A percentile compares a stretch with the other conserved stretches of the same genome.
Conservation (phyloP, 2,888 invertebrate genomes). For the Chloroclysta siterata region DNA sequence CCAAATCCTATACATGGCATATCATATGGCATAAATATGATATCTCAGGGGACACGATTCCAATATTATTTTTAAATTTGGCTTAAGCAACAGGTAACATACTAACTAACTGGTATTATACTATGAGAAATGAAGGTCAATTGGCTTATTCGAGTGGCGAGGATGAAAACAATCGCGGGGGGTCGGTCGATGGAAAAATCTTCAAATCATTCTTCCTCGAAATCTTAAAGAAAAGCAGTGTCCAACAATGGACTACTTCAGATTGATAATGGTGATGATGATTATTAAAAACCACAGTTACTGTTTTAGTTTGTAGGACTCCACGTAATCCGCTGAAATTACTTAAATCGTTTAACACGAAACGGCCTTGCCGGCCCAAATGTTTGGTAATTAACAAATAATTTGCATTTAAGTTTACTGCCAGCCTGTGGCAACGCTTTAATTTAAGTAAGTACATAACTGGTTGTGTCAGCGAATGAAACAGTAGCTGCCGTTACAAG, state of each 20-base stretch:
- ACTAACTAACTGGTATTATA: too few relatives aligned
- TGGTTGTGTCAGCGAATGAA: neutral
- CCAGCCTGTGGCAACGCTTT: constrained; percentile 10
- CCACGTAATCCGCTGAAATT: constrained; percentile 13
- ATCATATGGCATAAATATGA: too few relatives aligned
- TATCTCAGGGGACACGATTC: too few relatives aligned
- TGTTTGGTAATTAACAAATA: constrained; percentile 44
- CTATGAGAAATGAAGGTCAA: too few relatives aligned
- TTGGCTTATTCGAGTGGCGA: too few relatives aligned
- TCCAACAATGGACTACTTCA: neutral
- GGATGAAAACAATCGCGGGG: too few relatives aligned
- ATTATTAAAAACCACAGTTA: neutral
- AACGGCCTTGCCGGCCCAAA: constrained; percentile 32
- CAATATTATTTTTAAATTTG: too few relatives aligned
- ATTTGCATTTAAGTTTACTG: constrained; percentile 44
- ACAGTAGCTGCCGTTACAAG: neutral
- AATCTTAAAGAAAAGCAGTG: neutral
- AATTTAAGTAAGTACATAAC: constrained; percentile 14
- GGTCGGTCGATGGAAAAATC: too few relatives aligned
- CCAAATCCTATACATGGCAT: too few relatives aligned
- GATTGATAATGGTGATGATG: neutral
- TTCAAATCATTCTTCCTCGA: too few relatives aligned
- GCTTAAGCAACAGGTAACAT: too few relatives aligned
- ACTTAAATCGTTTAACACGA: constrained; percentile 26
- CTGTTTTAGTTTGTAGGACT: neutral